Evolutionary conservation across 2,797 vertebrate species (phyloP), one percentile per base, ranked within the genome.

Genomic region (Lophotriccus pileatus): DNA sequence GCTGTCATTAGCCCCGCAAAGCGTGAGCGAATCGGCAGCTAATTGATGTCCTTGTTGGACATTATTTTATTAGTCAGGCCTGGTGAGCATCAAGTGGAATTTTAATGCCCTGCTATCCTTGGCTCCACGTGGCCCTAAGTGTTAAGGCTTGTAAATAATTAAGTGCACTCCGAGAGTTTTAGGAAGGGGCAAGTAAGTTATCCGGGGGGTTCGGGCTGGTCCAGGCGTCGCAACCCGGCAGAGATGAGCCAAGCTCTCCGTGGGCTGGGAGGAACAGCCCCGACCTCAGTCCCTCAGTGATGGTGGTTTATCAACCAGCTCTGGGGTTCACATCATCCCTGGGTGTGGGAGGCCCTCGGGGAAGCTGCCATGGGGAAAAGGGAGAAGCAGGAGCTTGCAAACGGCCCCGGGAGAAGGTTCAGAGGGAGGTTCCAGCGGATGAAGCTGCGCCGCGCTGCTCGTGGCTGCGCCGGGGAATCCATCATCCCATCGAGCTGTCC

Each of bases 31-130:
- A 93, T 95, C 56, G 55, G 63, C 14, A 12, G 91, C 97, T 97
- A 97, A 97, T 96, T 96, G 94, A 96, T 93, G 93, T 79, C 75
- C 93, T 96, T 95, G 94, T 96, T 85, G 79, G 91, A 95, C 94
- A 93, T 95, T 93, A 94, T 96, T 97, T 96, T 97, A 97, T 97
- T 97, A 97, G 95, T 96, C 84, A 85, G 93, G 87, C 87, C 76
- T 93, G 93, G 95, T 85, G 84, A 95, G 84, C 89, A 96, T 94
- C 96, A 95, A 96, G 96, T 88, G 83, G 93, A 89, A 97, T 95
- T 92, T 91, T 94, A 96, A 94, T 86, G 88, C 60, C 78, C 52
- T 73, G 76, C 94, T 49, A 50, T 75, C 87, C 88, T 78, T 46
- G 55, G 73, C 77, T 85, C 78, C n/a, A 12, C 21, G 34, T 74